Evolutionary conservation across 64 coral and sea anemone species (phyloP).

Genomic region (Dendrophyllia cribrosa): DNA sequence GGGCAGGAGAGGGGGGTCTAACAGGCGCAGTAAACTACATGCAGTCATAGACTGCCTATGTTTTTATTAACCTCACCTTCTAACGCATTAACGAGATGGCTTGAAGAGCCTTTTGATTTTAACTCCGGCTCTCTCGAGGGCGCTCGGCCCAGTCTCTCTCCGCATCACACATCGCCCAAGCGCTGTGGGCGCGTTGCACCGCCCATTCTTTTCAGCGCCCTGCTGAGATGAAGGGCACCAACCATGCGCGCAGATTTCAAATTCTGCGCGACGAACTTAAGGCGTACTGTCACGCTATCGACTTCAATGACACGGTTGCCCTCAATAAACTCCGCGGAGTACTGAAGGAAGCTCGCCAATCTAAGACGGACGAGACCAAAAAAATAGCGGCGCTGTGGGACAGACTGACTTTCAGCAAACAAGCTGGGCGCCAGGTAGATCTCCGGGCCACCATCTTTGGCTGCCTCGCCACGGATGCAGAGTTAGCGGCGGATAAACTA

Average conservation of each 20-base stretch:
- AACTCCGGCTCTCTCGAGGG: too few species aligned
- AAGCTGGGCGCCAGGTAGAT: neutral
- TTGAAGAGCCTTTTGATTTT: too few species aligned
- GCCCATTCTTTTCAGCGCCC: too few species aligned
- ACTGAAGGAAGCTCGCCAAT: neutral
- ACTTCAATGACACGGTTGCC: constrained; percentile 12
- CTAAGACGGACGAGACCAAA: neutral
- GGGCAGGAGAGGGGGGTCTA: too few species aligned
- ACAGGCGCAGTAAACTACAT: too few species aligned
- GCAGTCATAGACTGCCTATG: too few species aligned
- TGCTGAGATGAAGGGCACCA: neutral
- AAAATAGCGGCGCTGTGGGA: neutral
- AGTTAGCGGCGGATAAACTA: constrained; percentile 17
- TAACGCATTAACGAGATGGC: too few species aligned
- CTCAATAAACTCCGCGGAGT: neutral
- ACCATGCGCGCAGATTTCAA: neutral
- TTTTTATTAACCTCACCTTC: too few species aligned
- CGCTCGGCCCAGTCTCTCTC: too few species aligned
- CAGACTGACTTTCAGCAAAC: neutral
- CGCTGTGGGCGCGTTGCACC: too few species aligned
- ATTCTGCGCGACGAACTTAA: constrained; percentile 4
- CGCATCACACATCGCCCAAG: too few species aligned
- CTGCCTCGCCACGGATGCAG: neutral
- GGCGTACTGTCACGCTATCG: neutral
- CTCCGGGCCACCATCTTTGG: constrained; percentile 23